These are phyloP conservation scores for Ceratoteleas bidentatus DNA, from an alignment of 1,140 invertebrate species.

Conservation along the genomic window DNA sequence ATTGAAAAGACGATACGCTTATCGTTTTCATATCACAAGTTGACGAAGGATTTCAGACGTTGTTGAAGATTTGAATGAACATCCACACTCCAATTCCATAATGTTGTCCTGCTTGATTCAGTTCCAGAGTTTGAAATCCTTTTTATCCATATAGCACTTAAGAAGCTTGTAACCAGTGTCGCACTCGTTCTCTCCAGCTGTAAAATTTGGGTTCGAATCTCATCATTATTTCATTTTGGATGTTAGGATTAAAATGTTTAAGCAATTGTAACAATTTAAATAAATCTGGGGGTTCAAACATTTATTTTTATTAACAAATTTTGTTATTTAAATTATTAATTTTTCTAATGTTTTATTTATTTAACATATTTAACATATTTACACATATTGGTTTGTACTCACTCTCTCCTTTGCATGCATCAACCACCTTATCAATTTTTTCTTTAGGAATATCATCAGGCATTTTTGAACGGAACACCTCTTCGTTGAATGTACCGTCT, in stretches of 20 bases:
- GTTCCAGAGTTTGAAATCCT: constrained; percentile 22
- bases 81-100: neutral
- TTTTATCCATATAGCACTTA: constrained; percentile 53
- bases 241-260: neutral
- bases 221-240: neutral
- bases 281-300: neutral
- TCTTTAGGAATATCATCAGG: constrained; percentile 22
- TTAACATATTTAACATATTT: too few relatives aligned
- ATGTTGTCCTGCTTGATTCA: neutral
- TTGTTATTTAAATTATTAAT: too few relatives aligned
- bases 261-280: too few relatives aligned
- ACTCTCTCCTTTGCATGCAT: constrained; percentile 43
- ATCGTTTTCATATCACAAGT: neutral
- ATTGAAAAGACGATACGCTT: too few relatives aligned
- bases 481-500: constrained; percentile 50
- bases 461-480: constrained; percentile 38
- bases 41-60: neutral
- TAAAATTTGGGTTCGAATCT: neutral
- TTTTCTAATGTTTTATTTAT: too few relatives aligned
- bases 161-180: constrained; percentile 51
- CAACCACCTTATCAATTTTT: constrained; percentile 44
- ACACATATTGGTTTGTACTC: too few relatives aligned
- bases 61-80: too few relatives aligned
- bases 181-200: constrained; percentile 56
- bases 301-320: too few relatives aligned